Percentiles rank a stretch among this genome's conserved stretches.
Evolutionary conservation across 2,797 vertebrate genomes (phyloP).

Genomic region (Ctenopoma kingsleyae): DNA sequence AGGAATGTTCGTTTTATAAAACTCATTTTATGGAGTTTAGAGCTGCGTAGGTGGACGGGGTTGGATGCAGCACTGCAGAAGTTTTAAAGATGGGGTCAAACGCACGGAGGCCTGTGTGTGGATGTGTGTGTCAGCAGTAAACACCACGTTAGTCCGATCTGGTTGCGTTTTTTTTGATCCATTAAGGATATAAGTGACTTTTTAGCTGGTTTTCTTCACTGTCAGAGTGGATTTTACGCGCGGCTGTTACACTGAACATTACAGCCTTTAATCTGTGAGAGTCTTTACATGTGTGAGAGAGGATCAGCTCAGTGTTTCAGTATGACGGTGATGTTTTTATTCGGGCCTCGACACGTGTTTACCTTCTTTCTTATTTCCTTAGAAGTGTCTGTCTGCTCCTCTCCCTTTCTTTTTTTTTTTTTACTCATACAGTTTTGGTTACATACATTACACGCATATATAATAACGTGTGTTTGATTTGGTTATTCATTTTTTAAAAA

Average conservation of each 20-base stretch:
- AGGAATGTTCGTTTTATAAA: not conserved
- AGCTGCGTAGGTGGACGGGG: not conserved
- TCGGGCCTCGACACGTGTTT: slow-evolving; percentile 18
- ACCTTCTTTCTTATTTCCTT: slow-evolving; percentile 4
- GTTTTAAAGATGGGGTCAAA: slow-evolving; percentile 6
- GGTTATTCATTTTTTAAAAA: not conserved
- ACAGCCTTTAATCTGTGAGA: not conserved
- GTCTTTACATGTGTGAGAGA: not conserved
- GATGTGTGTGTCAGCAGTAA: slow-evolving; percentile 20
- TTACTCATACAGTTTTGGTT: not conserved
- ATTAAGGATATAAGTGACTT: slow-evolving; percentile 1
- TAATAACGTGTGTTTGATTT: not conserved
- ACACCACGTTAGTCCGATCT: slow-evolving; percentile 28
- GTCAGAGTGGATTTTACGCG: slow-evolving; percentile 22
- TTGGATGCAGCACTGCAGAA: not conserved
- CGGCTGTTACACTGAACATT: not conserved
- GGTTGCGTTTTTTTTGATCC: slow-evolving; percentile 27
- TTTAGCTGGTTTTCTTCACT: slow-evolving; percentile 20
- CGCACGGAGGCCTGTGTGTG: not conserved
- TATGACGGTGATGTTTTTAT: slow-evolving; percentile 17
- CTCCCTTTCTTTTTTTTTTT: not conserved
- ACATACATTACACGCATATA: not conserved
- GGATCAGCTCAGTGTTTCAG: not conserved
- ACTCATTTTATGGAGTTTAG: not conserved
- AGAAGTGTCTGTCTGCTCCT: not conserved